Evolutionary conservation across 2,797 vertebrate species (phyloP).

Genomic region (Falco columbarius): DNA sequence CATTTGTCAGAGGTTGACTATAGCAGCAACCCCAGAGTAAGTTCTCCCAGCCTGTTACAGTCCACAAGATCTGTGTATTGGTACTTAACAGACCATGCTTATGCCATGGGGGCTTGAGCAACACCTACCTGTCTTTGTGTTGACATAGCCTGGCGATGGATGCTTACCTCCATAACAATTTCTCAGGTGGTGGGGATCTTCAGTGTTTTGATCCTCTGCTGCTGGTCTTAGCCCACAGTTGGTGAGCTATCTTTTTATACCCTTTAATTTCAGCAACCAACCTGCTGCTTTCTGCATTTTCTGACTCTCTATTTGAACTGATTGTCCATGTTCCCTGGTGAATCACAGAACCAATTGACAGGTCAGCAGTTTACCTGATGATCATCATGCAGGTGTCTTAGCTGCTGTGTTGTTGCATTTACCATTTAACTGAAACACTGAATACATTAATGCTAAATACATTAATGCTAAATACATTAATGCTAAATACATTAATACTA

Average conservation of each 20-base stretch:
- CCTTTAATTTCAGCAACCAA: not conserved
- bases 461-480: not conserved
- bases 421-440: not conserved
- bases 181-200: not conserved
- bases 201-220: not conserved
- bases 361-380: not conserved
- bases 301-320: not conserved
- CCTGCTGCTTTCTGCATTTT: not conserved
- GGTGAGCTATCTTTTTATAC: not conserved
- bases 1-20: not conserved
- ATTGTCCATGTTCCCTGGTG: not conserved
- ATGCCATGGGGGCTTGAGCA: not conserved
- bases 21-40: not conserved
- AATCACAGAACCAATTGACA: not conserved
- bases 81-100: not conserved
- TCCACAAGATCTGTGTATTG: not conserved
- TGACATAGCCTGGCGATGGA: not conserved
- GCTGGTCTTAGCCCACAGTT: not conserved
- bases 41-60: not conserved
- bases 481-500: not conserved
- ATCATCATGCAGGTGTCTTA: not conserved
- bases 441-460: not conserved
- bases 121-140: not conserved
- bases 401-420: not conserved
- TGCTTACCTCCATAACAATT: not conserved